phyloP scores from a whole-genome alignment of 2,113 vertebrate species.

The Azemiops feae region DNA sequence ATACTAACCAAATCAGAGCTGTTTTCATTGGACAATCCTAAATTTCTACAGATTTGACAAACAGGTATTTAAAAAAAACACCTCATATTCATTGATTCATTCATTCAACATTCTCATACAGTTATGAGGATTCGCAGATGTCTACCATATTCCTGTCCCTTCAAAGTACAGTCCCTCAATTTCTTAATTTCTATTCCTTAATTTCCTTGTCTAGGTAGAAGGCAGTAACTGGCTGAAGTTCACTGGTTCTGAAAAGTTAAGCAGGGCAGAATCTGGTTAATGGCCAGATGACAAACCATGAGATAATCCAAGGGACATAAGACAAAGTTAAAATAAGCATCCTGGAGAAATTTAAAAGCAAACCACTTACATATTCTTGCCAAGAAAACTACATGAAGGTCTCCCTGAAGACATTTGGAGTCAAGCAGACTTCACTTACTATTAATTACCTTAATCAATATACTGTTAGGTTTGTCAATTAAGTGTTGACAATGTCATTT shows the following conservation, averaged over 20 bases:
- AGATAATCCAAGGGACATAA: background rate
- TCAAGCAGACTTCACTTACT: background rate
- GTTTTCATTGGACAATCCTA: background rate
- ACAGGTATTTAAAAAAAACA: background rate
- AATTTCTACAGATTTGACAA: background rate
- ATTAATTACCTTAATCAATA: background rate
- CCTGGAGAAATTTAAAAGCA: background rate
- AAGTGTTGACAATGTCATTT: background rate
- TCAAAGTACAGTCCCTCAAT: background rate
- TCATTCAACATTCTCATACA: background rate
- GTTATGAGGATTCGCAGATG: background rate
- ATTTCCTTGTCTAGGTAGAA: background rate
- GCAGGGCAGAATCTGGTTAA: background rate
- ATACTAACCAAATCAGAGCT: background rate
- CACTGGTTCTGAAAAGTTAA: background rate
- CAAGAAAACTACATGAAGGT: background rate
- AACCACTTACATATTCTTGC: background rate
- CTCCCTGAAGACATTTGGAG: background rate
- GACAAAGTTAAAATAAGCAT: background rate
- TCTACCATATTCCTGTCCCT: background rate
- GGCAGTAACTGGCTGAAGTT: background rate
- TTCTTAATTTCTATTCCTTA: background rate
- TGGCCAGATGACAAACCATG: background rate
- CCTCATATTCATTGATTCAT: background rate
- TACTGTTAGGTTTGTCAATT: background rate